Evolutionary conservation across 1,140 invertebrate genomes (phyloP).

Genomic region (Stenopsyche tienmushanensis): DNA sequence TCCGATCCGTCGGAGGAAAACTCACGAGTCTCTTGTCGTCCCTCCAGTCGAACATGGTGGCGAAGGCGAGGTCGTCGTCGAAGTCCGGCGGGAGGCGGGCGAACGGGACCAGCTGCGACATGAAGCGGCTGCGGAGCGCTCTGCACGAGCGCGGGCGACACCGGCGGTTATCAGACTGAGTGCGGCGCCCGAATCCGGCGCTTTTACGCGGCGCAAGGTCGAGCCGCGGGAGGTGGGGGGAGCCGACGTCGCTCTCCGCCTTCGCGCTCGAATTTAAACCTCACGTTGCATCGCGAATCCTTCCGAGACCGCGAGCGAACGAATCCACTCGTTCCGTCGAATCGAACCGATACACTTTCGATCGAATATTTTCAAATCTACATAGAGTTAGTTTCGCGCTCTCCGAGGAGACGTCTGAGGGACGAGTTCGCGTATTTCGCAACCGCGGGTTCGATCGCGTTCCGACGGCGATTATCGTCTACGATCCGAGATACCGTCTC

Average conservation of each 20-base stretch:
- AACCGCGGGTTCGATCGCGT: too few species aligned
- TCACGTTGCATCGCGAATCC: too few species aligned
- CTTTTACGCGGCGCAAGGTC: constrained; percentile 3
- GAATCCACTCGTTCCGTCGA: too few species aligned
- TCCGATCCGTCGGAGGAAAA: constrained; percentile 21
- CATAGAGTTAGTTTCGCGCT: too few species aligned
- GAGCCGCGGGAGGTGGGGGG: too few species aligned
- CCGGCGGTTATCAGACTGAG: not conserved
- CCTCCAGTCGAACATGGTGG: constrained; percentile 57
- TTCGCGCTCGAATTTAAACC: too few species aligned
- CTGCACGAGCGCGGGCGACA: not conserved
- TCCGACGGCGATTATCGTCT: too few species aligned
- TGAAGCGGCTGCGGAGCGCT: constrained; percentile 46
- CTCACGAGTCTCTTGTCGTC: constrained; percentile 55
- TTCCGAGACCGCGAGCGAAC: too few species aligned
- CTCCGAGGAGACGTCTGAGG: too few species aligned
- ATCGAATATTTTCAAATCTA: too few species aligned
- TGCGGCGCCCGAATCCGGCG: not conserved
- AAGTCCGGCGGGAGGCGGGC: constrained; percentile 49
- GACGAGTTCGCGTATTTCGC: too few species aligned
- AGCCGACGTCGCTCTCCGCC: not conserved
- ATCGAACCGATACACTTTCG: too few species aligned
- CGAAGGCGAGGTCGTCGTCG: constrained; percentile 56
- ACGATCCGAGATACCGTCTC: not conserved
- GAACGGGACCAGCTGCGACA: constrained; percentile 56